phyloP scores from a whole-genome alignment of 2,113 vertebrate species.

The Eupsittula cactorum region DNA sequence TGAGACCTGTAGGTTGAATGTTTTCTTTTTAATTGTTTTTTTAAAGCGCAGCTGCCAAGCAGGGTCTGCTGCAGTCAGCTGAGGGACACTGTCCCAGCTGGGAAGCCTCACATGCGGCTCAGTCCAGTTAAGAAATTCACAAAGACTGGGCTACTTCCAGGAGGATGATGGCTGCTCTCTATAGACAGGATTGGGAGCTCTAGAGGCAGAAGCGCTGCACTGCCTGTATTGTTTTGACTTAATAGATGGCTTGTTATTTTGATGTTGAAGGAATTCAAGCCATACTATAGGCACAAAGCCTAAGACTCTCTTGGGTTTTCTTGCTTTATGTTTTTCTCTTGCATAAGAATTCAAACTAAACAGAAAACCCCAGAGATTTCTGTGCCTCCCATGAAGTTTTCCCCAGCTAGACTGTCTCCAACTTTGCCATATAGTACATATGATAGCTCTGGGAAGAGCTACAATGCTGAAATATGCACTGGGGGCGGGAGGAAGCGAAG shows the following conservation, averaged over 20 bases:
- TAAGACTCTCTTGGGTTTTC: constrained; percentile 33
- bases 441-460: not conserved
- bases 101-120: not conserved
- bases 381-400: not conserved
- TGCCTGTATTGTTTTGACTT: constrained; percentile 42
- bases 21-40: not conserved
- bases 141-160: constrained; percentile 60
- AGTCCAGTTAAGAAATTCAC: constrained; percentile 11
- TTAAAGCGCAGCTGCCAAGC: not conserved
- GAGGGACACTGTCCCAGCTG: constrained; percentile 16
- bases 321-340: constrained; percentile 23
- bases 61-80: not conserved
- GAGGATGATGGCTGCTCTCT: not conserved
- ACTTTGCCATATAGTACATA: not conserved
- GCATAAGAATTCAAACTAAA: constrained; percentile 8
- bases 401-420: not conserved
- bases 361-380: not conserved
- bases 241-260: constrained; percentile 8
- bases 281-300: constrained; percentile 30
- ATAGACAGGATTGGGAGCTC: constrained; percentile 19
- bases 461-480: not conserved
- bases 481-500: accelerated
- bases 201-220: not conserved
- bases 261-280: constrained; percentile 53
- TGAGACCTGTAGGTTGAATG: not conserved